phyloP scores from a whole-genome alignment of 1,140 invertebrate genomes.

The Tetragonula clypearis region DNA sequence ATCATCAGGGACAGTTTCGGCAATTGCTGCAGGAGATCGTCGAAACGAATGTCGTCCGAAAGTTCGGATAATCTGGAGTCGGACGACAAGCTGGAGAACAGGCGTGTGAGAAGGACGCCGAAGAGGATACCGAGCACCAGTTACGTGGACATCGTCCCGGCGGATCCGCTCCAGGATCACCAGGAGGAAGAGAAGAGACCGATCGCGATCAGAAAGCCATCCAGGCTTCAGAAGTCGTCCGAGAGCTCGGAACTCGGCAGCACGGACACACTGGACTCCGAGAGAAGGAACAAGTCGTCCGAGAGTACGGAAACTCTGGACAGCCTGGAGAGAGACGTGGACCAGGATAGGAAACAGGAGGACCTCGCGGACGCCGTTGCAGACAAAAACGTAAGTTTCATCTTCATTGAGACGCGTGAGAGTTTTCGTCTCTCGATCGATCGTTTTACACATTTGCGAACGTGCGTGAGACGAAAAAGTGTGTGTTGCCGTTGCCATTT shows the following conservation, averaged over 20 bases:
- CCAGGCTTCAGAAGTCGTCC: slow-evolving; percentile 77
- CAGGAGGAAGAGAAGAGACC: slow-evolving; percentile 60
- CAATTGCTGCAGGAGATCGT: slow-evolving; percentile 44
- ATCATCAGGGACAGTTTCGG: slow-evolving; percentile 26
- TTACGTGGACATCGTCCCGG: slow-evolving; percentile 61
- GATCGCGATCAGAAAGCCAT: slow-evolving; percentile 61
- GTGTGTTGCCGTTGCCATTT: neutral
- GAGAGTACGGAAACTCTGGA: slow-evolving; percentile 79
- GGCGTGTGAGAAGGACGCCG: slow-evolving; percentile 62
- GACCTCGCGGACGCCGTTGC: slow-evolving; percentile 67
- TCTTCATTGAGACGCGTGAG: neutral
- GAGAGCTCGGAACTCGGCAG: slow-evolving; percentile 80
- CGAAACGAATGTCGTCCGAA: slow-evolving; percentile 72
- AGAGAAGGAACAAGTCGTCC: slow-evolving; percentile 77
- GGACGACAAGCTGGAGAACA: slow-evolving; percentile 72
- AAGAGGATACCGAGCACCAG: slow-evolving; percentile 74
- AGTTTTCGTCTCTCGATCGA: slow-evolving; percentile 30
- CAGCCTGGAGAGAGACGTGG: slow-evolving; percentile 78
- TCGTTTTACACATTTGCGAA: neutral
- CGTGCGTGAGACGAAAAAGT: too few species aligned
- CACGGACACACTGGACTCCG: slow-evolving; percentile 78
- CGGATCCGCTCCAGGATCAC: slow-evolving; percentile 23
- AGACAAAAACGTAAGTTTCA: slow-evolving; percentile 73
- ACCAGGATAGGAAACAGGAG: slow-evolving; percentile 74
- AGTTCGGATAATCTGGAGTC: slow-evolving; percentile 77